Conservation (phyloP, 37 sponge, comb jelly and placozoan species). For the Amphimedon queenslandica region DNA sequence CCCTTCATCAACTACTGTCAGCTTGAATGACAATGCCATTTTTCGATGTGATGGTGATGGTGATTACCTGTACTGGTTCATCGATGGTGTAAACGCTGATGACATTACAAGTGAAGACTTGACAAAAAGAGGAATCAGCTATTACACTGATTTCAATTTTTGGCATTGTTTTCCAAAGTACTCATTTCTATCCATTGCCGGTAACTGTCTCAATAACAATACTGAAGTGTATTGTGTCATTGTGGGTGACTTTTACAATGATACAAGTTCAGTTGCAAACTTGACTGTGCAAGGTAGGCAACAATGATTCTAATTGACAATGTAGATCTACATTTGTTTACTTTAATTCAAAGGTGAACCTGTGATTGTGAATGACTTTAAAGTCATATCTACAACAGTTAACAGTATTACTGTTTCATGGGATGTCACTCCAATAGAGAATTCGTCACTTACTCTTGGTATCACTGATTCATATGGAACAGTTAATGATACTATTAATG, state of each 20-base stretch:
- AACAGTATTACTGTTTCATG: neutral
- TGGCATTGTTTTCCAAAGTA: neutral
- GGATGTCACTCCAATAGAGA: neutral
- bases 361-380: neutral
- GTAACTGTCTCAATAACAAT: neutral
- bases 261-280: neutral
- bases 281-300: neutral
- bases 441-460: neutral
- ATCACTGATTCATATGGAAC: neutral
- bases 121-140: neutral
- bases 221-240: neutral
- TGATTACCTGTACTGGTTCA: neutral
- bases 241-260: neutral
- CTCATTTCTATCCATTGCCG: neutral
- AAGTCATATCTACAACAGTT: neutral
- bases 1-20: slow-evolving; percentile 12
- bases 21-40: slow-evolving; percentile 28
- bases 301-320: neutral
- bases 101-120: neutral
- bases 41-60: slow-evolving; percentile 35
- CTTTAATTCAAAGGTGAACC: neutral
- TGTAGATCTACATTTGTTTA: neutral
- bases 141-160: neutral
- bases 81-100: neutral
- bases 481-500: too few species aligned